These are phyloP conservation scores for Epizoanthus scotinus DNA, from an alignment of 92 coral and sea anemone species.

Conservation along the genomic window DNA sequence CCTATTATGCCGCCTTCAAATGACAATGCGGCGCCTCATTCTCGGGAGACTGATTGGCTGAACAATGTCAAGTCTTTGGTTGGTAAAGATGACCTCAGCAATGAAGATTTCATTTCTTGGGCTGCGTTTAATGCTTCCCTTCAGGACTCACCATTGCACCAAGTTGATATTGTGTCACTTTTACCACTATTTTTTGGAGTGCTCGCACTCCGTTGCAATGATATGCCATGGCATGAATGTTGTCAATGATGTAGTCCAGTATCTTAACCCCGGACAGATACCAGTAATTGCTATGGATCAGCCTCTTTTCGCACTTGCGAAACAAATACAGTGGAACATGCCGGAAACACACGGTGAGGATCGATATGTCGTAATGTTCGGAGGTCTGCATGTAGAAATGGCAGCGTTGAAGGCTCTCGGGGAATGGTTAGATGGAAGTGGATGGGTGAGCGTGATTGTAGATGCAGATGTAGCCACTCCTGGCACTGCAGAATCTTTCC, in stretches of 20 bases:
- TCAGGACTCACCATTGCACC: slow-evolving; percentile 21
- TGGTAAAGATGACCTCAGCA: slow-evolving; percentile 43
- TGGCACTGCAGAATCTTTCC: slow-evolving; percentile 55
- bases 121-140: slow-evolving; percentile 63
- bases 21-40: slow-evolving; percentile 12
- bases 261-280: slow-evolving; percentile 48
- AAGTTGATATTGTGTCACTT: slow-evolving; percentile 40
- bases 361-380: slow-evolving; percentile 47
- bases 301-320: slow-evolving; percentile 47
- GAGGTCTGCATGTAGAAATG: slow-evolving; percentile 57
- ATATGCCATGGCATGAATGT: slow-evolving; percentile 52
- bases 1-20: slow-evolving; percentile 5
- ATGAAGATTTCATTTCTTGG: slow-evolving; percentile 57
- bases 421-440: slow-evolving; percentile 53
- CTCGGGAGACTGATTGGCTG: slow-evolving; percentile 51
- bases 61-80: slow-evolving; percentile 40
- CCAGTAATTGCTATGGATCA: slow-evolving; percentile 50
- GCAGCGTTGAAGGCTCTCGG: slow-evolving; percentile 49
- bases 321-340: slow-evolving; percentile 54
- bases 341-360: slow-evolving; percentile 53
- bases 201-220: slow-evolving; percentile 47
- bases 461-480: slow-evolving; percentile 46
- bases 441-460: slow-evolving; percentile 51
- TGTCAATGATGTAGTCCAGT: slow-evolving; percentile 44
- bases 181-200: slow-evolving; percentile 43